Conservation (phyloP, 2,113 vertebrate genomes). For the Aegithalos caudatus region DNA sequence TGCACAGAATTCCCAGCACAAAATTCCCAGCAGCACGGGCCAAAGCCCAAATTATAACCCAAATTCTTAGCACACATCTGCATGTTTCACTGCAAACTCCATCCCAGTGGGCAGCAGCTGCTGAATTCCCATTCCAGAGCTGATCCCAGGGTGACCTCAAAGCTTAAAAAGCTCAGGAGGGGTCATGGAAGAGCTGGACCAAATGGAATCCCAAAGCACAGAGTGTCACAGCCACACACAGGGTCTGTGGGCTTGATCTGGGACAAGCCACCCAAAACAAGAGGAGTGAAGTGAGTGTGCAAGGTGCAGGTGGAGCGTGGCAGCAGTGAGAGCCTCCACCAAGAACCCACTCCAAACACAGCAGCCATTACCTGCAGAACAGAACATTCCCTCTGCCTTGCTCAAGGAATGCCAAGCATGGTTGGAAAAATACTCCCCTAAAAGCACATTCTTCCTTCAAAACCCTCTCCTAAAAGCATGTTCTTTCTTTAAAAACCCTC, state of each 20-base stretch:
- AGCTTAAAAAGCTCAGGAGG: not conserved
- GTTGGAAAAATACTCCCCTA: not conserved
- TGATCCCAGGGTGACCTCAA: not conserved
- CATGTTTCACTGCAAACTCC: not conserved
- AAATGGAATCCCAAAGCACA: not conserved
- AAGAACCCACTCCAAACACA: not conserved
- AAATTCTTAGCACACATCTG: not conserved
- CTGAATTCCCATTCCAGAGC: not conserved
- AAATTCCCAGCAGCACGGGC: not conserved
- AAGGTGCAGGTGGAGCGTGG: fast-evolving
- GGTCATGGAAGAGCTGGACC: not conserved
- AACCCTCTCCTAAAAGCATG: fast-evolving
- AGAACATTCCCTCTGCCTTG: not conserved
- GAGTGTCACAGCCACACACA: fast-evolving
- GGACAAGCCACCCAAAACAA: not conserved
- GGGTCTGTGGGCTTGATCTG: fast-evolving
- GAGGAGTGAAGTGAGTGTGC: fast-evolving
- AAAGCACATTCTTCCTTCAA: not conserved
- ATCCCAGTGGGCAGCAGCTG: not conserved
- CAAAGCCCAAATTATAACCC: not conserved
- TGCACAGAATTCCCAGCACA: not conserved
- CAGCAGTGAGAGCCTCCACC: not conserved
- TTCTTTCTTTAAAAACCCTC: not conserved
- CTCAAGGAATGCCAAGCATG: not conserved
- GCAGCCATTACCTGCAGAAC: not conserved